phyloP scores from a whole-genome alignment of 1,140 invertebrate species.

The Colletes gigas region DNA sequence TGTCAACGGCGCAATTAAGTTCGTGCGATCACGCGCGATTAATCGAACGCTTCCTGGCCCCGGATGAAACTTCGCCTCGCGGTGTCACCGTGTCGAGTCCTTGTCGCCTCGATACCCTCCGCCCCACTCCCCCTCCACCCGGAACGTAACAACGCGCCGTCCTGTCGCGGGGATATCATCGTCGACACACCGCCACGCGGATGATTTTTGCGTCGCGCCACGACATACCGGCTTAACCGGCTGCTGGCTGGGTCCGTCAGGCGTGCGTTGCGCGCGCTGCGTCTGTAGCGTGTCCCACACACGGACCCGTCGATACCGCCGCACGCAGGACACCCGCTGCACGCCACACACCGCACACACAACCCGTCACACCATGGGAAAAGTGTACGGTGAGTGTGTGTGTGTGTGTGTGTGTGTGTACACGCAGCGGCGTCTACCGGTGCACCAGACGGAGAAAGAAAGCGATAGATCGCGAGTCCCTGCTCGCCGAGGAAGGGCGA shows the following conservation, averaged over 20 bases:
- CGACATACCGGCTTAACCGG: constrained; percentile 60
- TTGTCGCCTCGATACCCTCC: constrained; percentile 17
- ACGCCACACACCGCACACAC: constrained; percentile 4
- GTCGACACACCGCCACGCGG: constrained; percentile 40
- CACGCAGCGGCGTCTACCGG: constrained; percentile 18
- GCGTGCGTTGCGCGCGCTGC: not conserved
- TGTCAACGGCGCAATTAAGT: no score
- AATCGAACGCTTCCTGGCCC: constrained; percentile 24
- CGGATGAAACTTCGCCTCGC: not conserved
- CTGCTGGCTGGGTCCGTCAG: constrained; percentile 32
- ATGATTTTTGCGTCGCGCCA: constrained; percentile 62
- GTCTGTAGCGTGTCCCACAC: no score
- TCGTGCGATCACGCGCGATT: not conserved
- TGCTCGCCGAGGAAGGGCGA: constrained; percentile 1
- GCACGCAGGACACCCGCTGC: constrained; percentile 42
- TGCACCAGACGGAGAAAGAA: constrained; percentile 32
- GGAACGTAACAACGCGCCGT: constrained; percentile 23
- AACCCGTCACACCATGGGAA: no score
- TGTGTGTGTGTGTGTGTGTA: not conserved
- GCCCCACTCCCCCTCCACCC: not conserved
- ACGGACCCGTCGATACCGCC: not conserved
- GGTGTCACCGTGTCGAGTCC: constrained; percentile 25
- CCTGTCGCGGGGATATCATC: constrained; percentile 41
- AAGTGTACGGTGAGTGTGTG: no score
- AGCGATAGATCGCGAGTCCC: constrained; percentile 56